phyloP scores from a whole-genome alignment of 2,113 vertebrate genomes.

The Labeo catla region DNA sequence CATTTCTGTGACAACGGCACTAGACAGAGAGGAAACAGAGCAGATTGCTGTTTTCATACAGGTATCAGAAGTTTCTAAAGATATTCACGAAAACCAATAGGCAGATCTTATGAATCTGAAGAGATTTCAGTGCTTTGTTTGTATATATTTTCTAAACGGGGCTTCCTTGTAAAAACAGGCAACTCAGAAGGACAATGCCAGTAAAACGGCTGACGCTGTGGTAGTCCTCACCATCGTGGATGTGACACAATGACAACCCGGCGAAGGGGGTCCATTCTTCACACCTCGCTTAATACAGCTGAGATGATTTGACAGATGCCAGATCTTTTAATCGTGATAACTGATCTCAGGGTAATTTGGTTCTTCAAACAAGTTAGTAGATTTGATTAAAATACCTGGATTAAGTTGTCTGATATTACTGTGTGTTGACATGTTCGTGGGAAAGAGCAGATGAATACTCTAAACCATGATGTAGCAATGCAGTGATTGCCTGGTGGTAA shows the following conservation, averaged over 20 bases:
- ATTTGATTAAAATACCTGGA: too few relatives aligned
- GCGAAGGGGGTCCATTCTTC: slow-evolving; percentile 73
- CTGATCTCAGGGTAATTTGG: too few relatives aligned
- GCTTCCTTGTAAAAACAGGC: slow-evolving; percentile 75
- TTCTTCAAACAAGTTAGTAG: neutral
- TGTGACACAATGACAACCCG: slow-evolving; percentile 69
- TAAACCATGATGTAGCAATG: too few relatives aligned
- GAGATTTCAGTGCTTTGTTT: neutral
- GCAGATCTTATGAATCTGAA: neutral
- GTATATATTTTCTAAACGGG: neutral
- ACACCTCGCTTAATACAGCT: slow-evolving; percentile 30
- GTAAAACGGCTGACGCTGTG: slow-evolving; percentile 73
- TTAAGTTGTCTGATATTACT: too few relatives aligned
- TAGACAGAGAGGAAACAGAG: slow-evolving; percentile 77
- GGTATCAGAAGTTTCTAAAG: slow-evolving; percentile 64
- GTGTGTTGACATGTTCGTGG: too few relatives aligned
- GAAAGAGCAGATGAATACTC: too few relatives aligned
- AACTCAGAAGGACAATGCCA: slow-evolving; percentile 69
- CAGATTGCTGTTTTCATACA: slow-evolving; percentile 72
- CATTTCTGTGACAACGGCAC: slow-evolving; percentile 59
- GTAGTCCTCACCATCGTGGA: slow-evolving; percentile 75
- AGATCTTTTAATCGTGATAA: too few relatives aligned
- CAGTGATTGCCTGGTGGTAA: too few relatives aligned
- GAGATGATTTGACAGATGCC: neutral
- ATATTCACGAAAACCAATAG: neutral